phyloP scores from a whole-genome alignment of 2,113 vertebrate species.

The Numenius arquata region DNA sequence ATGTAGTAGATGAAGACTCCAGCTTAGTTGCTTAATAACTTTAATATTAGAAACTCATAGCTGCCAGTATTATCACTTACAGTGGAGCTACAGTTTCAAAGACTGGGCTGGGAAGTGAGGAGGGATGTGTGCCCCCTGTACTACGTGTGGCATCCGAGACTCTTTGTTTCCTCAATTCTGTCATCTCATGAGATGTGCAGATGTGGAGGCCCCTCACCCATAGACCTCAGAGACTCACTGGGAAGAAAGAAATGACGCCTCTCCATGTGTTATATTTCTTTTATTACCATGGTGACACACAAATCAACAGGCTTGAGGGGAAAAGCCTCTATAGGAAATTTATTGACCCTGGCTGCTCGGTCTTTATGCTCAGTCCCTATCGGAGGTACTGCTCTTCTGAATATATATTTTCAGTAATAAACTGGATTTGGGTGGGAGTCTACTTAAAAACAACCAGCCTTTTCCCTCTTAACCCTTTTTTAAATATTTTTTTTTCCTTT shows the following conservation, averaged over 20 bases:
- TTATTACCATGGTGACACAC: background rate
- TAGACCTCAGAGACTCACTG: background rate
- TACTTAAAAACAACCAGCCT: background rate
- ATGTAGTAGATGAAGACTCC: background rate
- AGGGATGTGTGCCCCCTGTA: background rate
- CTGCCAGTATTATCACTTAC: background rate
- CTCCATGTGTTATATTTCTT: background rate
- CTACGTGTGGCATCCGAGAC: background rate
- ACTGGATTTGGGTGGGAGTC: background rate
- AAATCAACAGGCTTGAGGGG: background rate
- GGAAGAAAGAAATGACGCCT: background rate
- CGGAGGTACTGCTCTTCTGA: background rate
- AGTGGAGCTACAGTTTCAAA: background rate
- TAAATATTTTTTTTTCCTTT: background rate
- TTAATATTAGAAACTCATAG: background rate
- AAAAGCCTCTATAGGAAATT: background rate
- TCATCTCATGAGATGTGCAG: background rate
- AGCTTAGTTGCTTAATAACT: background rate
- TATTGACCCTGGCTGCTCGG: background rate
- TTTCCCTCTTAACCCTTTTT: background rate
- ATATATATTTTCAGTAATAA: background rate
- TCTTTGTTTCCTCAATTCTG: background rate
- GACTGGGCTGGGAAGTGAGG: background rate
- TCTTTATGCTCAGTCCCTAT: background rate
- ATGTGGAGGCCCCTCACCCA: background rate